A percentile compares a stretch with the other conserved stretches of the same genome.
phyloP scores from a whole-genome alignment of 30 jellyfish, hydroid and myxozoan species.

The Aurelia aurita complex sp. Pacific region DNA sequence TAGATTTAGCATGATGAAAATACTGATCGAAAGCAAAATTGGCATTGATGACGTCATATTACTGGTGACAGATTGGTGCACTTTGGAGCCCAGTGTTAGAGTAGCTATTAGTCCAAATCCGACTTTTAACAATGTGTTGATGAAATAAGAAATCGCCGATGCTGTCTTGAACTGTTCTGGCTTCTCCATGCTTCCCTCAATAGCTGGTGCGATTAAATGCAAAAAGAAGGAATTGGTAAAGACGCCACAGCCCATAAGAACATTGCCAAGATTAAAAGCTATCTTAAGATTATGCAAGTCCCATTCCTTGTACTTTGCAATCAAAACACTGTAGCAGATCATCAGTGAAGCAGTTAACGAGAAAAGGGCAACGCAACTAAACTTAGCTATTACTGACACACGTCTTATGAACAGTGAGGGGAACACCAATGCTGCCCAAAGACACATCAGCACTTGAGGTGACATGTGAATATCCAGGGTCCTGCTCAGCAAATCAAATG shows the following conservation, averaged over 20 bases:
- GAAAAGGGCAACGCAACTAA: conserved; percentile 48
- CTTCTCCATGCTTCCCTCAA: conserved; percentile 81
- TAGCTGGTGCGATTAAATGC: conserved; percentile 69
- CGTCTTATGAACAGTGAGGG: conserved; percentile 69
- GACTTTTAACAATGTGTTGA: conserved; percentile 42
- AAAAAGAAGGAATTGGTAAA: conserved; percentile 40
- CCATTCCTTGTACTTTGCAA: conserved; percentile 44
- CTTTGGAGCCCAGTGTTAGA: conserved; percentile 40
- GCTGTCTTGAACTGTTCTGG: conserved; percentile 49
- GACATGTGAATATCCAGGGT: neutral
- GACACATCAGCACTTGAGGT: conserved; percentile 26
- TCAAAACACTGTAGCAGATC: conserved; percentile 10
- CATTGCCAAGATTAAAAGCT: neutral
- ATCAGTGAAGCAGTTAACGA: conserved; percentile 16
- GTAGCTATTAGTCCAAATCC: conserved; percentile 52
- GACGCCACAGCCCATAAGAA: conserved; percentile 70
- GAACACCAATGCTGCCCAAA: conserved; percentile 61
- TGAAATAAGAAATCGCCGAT: conserved; percentile 12
- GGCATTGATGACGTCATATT: conserved; percentile 19
- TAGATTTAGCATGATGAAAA: conserved; percentile 29
- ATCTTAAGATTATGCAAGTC: conserved; percentile 11
- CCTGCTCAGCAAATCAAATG: conserved; percentile 44
- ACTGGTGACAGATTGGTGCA: conserved; percentile 52
- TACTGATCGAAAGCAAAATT: conserved; percentile 23
- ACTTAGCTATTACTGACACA: conserved; percentile 74